Conservation (phyloP, 2,888 invertebrate genomes). For the Caenorhabditis doughertyi region DNA sequence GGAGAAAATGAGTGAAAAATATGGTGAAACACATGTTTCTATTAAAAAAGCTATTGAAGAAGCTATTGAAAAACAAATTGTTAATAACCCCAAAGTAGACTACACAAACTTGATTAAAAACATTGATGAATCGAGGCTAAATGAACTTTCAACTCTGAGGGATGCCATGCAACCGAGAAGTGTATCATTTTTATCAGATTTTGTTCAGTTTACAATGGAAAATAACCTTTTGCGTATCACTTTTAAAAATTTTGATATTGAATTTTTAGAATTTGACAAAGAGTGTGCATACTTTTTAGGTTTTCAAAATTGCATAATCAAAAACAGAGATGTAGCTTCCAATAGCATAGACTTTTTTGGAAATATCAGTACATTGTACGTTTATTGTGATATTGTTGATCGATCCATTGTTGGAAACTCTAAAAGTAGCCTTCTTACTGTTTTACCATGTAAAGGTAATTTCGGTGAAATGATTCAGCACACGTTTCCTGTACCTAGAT, state of each 20-base stretch:
- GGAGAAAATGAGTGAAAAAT: not conserved
- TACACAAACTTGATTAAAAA: not conserved
- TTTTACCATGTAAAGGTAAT: conserved; percentile 21
- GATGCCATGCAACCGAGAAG: not conserved
- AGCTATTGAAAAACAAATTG: not conserved
- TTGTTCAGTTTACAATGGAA: not conserved
- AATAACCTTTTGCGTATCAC: not conserved
- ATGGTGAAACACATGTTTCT: not conserved
- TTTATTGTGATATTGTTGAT: conserved; percentile 37
- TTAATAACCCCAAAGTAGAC: not conserved
- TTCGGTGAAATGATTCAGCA: conserved; percentile 35
- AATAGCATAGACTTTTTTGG: conserved; percentile 25
- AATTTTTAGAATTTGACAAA: conserved; percentile 12
- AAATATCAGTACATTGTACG: conserved; percentile 15
- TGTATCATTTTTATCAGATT: not conserved
- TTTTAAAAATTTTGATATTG: not conserved
- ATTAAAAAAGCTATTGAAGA: not conserved
- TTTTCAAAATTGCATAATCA: conserved; percentile 3
- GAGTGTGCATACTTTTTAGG: conserved; percentile 33
- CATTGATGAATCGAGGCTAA: not conserved
- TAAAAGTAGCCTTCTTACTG: conserved; percentile 8
- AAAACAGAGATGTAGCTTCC: not conserved
- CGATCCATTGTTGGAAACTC: conserved; percentile 27
- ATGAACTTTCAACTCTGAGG: not conserved
- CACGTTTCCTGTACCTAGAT: conserved; percentile 10